Base-by-base conservation (phyloP, 1,140 invertebrate species). In the Pseudomyrmex dendroicus region DNA sequence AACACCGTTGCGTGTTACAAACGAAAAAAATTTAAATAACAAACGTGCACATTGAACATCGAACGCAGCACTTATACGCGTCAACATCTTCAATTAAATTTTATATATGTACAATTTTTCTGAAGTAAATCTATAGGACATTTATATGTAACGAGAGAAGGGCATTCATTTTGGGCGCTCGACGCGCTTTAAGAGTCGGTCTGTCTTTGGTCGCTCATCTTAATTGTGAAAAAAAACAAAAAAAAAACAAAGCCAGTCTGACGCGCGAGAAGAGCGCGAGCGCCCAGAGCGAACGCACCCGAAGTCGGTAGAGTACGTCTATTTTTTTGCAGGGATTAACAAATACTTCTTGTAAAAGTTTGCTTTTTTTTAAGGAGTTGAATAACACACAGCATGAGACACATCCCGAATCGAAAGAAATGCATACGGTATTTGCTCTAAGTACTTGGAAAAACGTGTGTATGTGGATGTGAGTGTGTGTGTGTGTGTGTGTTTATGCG, bases 51-150 rank as follows among this genome's bases (percentile, higher is more conserved):
- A 50, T n/a, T 61, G 46, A 70, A 80, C 46, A 72, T 72, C 50
- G 22, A 72, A 50, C 35, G 35, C 15, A 25, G 56, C 66, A 70
- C 70, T 70, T 12, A 20, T 20, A 20, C 15, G 44, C 59, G 15
- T 59, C 68, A 52, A 72, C n/a, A 22, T n/a, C 54, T 59, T 17
- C 54, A 72, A 80, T 72, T 48, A 35, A 4, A 80, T 80, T 67
- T 78, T 80, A 80, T 80, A 61, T 80, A 80, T 80, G 50, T 80
- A 80, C 76, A 80, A 80, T 72, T 80, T 80, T 22, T 70, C 48
- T 35, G 35, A 80, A 70, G 70, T 70, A 70, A 80, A 61, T 9
- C n/a, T 80, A 35, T 35, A 70, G 4, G n/a, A 80, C 15, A 12
- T 72, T 80, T 15, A 80, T 15, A 3, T 46, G 54, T n/a, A 10